Evolutionary conservation across 2,888 invertebrate genomes (phyloP).

Genomic region (Ophion slaviceki): DNA sequence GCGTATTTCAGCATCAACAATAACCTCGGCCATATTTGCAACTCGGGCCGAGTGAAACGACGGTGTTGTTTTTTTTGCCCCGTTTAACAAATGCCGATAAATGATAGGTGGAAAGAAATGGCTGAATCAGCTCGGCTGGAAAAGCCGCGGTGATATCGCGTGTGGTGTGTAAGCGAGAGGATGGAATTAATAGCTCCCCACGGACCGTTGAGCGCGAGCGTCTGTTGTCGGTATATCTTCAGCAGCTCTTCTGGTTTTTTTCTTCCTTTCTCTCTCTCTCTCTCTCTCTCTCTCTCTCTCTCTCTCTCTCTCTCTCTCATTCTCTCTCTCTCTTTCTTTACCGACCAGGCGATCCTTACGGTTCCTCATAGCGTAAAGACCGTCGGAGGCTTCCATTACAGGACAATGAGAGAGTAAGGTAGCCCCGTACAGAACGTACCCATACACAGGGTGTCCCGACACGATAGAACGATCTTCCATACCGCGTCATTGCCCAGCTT

Average conservation of each 20-base stretch:
- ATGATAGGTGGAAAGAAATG: slow-evolving; percentile 57
- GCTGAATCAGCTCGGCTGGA: slow-evolving; percentile 54
- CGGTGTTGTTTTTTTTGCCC: slow-evolving; percentile 2
- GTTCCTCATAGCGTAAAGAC: slow-evolving; percentile 46
- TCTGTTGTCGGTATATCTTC: slow-evolving; percentile 63
- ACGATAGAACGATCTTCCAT: background rate
- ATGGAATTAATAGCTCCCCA: slow-evolving; percentile 70
- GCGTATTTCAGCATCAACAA: slow-evolving; percentile 11
- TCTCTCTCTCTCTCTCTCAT: background rate
- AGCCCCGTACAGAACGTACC: slow-evolving; percentile 13
- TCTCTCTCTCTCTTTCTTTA: slow-evolving; percentile 35
- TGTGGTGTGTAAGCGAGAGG: slow-evolving; percentile 65
- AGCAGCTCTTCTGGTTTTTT: slow-evolving; percentile 49
- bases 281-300: slow-evolving; percentile 16
- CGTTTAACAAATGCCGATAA: slow-evolving; percentile 42
- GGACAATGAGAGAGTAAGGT: slow-evolving; percentile 54
- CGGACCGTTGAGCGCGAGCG: slow-evolving; percentile 62
- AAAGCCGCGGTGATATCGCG: slow-evolving; percentile 46
- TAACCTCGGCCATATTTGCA: slow-evolving; percentile 14
- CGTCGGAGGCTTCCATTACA: slow-evolving; percentile 62
- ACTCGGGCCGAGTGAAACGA: background rate
- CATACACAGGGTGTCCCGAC: background rate
- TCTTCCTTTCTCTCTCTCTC: slow-evolving; percentile 22
- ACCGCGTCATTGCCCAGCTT: background rate
- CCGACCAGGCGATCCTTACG: slow-evolving; percentile 58